These are phyloP conservation scores for Tetrax tetrax DNA, from an alignment of 2,113 vertebrate genomes.

Conservation along the genomic window DNA sequence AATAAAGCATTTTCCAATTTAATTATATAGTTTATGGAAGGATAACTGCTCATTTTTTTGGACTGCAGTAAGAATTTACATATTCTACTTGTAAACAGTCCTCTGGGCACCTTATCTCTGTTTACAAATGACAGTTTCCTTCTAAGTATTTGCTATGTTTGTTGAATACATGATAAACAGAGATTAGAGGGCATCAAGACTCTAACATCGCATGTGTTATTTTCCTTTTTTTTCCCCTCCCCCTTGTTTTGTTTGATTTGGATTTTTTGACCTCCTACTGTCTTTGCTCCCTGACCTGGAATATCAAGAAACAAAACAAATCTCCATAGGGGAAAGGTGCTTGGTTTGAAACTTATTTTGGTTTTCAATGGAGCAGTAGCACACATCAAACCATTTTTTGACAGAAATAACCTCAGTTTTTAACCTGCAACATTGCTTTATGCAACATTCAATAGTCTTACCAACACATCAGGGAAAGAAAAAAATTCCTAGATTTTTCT, in stretches of 20 bases:
- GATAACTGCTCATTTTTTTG: background rate
- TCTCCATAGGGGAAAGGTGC: background rate
- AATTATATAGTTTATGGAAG: background rate
- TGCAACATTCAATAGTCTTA: fast-evolving
- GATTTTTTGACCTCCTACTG: background rate
- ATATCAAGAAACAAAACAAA: background rate
- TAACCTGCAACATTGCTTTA: background rate
- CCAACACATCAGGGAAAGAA: background rate
- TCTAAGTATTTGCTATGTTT: background rate
- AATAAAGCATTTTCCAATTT: background rate
- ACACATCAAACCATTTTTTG: background rate
- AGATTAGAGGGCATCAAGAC: background rate
- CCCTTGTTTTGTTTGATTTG: background rate
- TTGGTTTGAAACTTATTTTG: background rate
- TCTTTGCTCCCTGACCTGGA: background rate
- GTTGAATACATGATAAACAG: background rate
- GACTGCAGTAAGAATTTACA: background rate
- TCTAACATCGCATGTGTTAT: background rate
- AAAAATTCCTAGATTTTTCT: background rate
- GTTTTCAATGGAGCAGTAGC: background rate
- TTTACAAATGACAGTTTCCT: background rate
- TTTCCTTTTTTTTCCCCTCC: background rate
- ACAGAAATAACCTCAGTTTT: background rate
- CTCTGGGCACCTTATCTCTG: background rate
- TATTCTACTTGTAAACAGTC: background rate